These are phyloP conservation scores for Galerucella pusilla DNA, from an alignment of 2,888 invertebrate genomes.

Conservation along the genomic window DNA sequence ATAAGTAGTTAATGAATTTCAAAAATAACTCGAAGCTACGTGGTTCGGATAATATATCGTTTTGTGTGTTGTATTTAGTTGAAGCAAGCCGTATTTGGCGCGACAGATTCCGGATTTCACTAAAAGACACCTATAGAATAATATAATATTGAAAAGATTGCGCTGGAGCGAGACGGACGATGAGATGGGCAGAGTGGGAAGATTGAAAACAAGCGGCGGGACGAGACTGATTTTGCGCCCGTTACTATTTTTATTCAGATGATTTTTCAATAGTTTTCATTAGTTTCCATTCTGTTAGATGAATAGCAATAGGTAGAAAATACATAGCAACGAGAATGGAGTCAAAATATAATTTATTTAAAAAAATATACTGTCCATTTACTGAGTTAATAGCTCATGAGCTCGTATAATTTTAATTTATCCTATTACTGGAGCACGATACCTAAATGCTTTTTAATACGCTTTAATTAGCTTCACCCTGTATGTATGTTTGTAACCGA, in stretches of 20 bases:
- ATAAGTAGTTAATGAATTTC: conserved; percentile 24
- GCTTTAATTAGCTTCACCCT: too few relatives aligned
- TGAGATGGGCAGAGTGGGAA: conserved; percentile 35
- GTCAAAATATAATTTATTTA: too few relatives aligned
- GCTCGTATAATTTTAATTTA: too few relatives aligned
- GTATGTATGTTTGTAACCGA: too few relatives aligned
- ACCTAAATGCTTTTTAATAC: too few relatives aligned
- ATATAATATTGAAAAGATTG: conserved; percentile 38
- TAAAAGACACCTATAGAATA: conserved; percentile 41
- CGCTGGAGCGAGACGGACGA: conserved; percentile 38
- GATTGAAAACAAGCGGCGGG: conserved; percentile 24
- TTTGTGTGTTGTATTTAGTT: conserved; percentile 28
- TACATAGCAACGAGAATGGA: not conserved
- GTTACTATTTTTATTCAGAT: conserved; percentile 27
- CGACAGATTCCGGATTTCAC: conserved; percentile 46
- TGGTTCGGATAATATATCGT: conserved; percentile 10
- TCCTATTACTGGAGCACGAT: too few relatives aligned
- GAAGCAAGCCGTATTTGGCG: conserved; percentile 42
- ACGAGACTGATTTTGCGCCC: conserved; percentile 31
- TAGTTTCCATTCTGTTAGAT: conserved; percentile 14
- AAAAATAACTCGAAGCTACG: conserved; percentile 28
- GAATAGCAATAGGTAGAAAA: not conserved
- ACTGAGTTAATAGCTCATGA: too few relatives aligned
- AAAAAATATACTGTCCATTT: too few relatives aligned
- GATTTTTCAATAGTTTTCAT: not conserved